Percentiles rank a stretch among this genome's conserved stretches.
Evolutionary conservation across 2,888 invertebrate genomes (phyloP).

Genomic region (Drosophila ezoana): DNA sequence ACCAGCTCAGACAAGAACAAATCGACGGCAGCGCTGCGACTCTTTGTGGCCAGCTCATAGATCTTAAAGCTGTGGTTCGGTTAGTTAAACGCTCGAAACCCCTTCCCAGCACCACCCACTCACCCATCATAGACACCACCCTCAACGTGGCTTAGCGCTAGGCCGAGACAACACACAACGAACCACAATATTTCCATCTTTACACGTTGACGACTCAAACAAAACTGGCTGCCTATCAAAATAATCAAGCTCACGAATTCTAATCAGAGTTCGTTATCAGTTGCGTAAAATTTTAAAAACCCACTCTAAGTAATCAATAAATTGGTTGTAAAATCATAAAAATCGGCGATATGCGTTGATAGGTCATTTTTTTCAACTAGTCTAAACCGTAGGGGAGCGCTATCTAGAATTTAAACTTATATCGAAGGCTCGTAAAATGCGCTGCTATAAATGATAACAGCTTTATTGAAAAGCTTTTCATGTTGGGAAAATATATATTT

Average conservation of each 20-base stretch:
- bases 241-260: constrained; percentile 18
- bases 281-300: neutral
- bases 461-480: too few species aligned
- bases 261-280: constrained; percentile 27
- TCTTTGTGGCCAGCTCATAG: constrained; percentile 56
- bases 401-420: neutral
- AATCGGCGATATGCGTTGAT: neutral
- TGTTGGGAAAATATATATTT: too few species aligned
- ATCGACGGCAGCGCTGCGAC: constrained; percentile 18
- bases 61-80: constrained; percentile 66
- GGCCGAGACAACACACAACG: constrained; percentile 8
- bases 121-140: constrained; percentile 58
- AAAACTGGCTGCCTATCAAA: constrained; percentile 19
- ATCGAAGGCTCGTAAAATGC: too few species aligned
- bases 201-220: constrained; percentile 19
- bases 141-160: constrained; percentile 18
- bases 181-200: constrained; percentile 47
- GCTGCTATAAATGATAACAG: too few species aligned
- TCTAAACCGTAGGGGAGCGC: too few species aligned
- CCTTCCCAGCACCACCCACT: neutral
- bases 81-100: neutral
- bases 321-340: constrained; percentile 40
- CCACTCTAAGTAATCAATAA: constrained; percentile 35
- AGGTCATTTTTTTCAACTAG: neutral
- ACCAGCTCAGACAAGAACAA: constrained; percentile 40